These are phyloP conservation scores for Crematogaster levior DNA, from an alignment of 2,888 invertebrate species.

Conservation along the genomic window DNA sequence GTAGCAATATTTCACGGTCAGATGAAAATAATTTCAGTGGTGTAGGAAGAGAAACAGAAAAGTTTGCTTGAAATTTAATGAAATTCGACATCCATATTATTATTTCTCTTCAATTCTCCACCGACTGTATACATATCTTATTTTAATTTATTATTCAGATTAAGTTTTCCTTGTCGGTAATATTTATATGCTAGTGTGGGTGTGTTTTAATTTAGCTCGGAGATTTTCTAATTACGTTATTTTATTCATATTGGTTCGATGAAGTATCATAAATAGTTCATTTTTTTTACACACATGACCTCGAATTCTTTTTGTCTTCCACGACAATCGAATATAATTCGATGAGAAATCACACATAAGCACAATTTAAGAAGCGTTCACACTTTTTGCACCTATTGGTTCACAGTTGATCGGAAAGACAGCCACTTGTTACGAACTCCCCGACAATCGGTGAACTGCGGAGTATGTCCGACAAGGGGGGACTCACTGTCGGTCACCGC, in stretches of 20 bases:
- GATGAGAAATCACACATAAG: neutral
- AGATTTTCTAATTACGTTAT: neutral
- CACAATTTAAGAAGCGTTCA: slow-evolving; percentile 8
- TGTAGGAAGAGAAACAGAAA: neutral
- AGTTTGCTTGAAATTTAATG: neutral
- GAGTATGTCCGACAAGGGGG: neutral
- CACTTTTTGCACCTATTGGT: neutral
- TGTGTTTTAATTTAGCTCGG: neutral
- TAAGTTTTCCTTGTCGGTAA: neutral
- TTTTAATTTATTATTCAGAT: slow-evolving; percentile 24
- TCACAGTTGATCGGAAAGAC: neutral
- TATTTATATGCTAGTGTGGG: neutral
- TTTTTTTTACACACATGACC: neutral
- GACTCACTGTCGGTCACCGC: slow-evolving; percentile 57
- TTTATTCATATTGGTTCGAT: neutral
- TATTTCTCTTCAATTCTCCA: slow-evolving; percentile 18
- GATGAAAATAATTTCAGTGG: neutral
- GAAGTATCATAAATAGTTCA: neutral
- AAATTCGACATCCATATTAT: slow-evolving; percentile 25
- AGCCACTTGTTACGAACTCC: neutral
- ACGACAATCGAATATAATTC: neutral
- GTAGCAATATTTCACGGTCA: slow-evolving; percentile 15
- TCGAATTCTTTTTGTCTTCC: neutral
- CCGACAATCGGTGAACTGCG: slow-evolving; percentile 2
- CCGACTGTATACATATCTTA: slow-evolving; percentile 12